phyloP scores from a whole-genome alignment of 2,888 invertebrate species.

The Epiblema foenella region DNA sequence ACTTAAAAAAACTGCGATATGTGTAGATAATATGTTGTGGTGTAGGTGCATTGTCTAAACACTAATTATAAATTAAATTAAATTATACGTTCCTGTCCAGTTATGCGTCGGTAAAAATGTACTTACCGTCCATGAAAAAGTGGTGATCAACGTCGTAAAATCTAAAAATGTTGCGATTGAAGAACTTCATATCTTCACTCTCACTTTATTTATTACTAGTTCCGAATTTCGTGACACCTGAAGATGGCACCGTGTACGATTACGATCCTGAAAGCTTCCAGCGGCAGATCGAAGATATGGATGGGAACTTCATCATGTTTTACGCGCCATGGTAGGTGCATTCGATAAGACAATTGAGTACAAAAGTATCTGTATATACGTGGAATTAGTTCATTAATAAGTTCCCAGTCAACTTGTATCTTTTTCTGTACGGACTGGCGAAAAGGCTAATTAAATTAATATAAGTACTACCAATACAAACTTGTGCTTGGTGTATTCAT shows the following conservation, averaged over 20 bases:
- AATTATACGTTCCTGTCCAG: slow-evolving; percentile 7
- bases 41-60: neutral
- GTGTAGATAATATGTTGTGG: neutral
- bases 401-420: neutral
- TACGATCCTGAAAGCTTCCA: slow-evolving; percentile 87
- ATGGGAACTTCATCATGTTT: slow-evolving; percentile 91
- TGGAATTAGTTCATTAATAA: neutral
- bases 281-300: slow-evolving; percentile 84
- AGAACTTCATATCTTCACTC: slow-evolving; percentile 47
- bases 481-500: neutral
- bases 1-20: neutral
- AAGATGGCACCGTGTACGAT: slow-evolving; percentile 84
- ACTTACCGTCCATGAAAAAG: neutral
- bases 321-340: slow-evolving; percentile 92
- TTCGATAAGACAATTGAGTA: neutral
- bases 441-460: no score
- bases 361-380: neutral
- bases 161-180: slow-evolving; percentile 51
- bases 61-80: neutral
- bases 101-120: slow-evolving; percentile 24
- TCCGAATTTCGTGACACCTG: slow-evolving; percentile 87
- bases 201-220: slow-evolving; percentile 62
- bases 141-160: slow-evolving; percentile 3
- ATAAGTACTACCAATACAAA: no score
- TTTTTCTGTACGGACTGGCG: neutral